Base-by-base conservation (phyloP, 2,797 vertebrate species). In the Hipposideros larvatus region DNA sequence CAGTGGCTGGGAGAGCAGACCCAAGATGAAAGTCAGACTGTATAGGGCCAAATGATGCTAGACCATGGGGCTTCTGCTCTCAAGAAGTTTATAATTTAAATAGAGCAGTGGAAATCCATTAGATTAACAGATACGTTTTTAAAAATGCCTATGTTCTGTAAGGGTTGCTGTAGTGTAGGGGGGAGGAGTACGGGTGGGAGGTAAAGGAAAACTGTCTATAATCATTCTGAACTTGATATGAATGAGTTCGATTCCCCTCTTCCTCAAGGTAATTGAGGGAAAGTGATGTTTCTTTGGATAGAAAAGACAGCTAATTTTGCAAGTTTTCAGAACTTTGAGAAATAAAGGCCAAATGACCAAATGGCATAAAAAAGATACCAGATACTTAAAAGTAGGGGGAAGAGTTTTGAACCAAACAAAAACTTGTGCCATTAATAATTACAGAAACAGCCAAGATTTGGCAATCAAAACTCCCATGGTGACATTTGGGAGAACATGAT, bases 31-130 rank as follows among this genome's bases (percentile, higher is more conserved):
- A 37, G 11, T 55, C 43, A 34, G 79, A 75, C 24, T 26, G 5
- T 11, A 5, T 51, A 51, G 59, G 43, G 51, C 31, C 61, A 75
- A 74, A 4, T 57, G n/a, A 55, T 31, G 16, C 4, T 37, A 59
- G 4, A 5, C 21, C 5, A 37, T 41, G 26, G 9, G 4, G n/a
- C 34, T 71, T 70, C 74, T 94, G 31, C 55, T 82, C 61, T 68
- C 31, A 88, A 68, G 18, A 65, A 84, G 37, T 22, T 90, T 95
- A 26, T 21, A 31, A 75, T 65, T 92, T 77, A 83, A 87, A 61
- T 13, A 70, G 7, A 66, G 10, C 70, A 74, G 19, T 15, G 80
- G 78, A 71, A 82, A 37, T 51, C 7, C 15, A 92, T 79, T 48
- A 91, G 46, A 46, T 48, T 55, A 85, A 34, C 31, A 77, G 14